A percentile compares a stretch with the other conserved stretches of the same genome.
phyloP scores from a whole-genome alignment of 2,888 invertebrate species.

The Leucania comma region DNA sequence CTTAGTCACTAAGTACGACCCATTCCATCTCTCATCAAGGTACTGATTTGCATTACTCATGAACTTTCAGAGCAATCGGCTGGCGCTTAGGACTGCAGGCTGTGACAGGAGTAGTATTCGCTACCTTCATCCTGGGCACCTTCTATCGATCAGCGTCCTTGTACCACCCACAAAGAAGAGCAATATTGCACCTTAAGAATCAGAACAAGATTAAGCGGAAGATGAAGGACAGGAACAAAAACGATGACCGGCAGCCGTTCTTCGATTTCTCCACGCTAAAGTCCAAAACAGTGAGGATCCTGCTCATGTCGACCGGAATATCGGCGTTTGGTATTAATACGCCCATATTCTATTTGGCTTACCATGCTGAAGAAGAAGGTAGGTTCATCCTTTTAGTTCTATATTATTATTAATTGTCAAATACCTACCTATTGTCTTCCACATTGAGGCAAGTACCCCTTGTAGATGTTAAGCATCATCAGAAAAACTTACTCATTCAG shows the following conservation, averaged over 20 bases:
- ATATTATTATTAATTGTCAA: background rate
- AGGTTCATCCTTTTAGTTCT: conserved; percentile 33
- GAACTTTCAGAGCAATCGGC: conserved; percentile 92
- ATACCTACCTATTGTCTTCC: background rate
- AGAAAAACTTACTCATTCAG: too few relatives aligned
- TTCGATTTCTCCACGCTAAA: conserved; percentile 96
- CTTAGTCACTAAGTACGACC: too few relatives aligned
- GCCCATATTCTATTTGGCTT: conserved; percentile 95
- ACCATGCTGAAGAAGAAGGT: conserved; percentile 95
- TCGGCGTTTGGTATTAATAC: conserved; percentile 96
- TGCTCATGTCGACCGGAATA: conserved; percentile 95
- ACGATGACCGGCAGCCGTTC: conserved; percentile 95
- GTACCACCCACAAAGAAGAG: conserved; percentile 96
- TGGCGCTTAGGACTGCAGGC: conserved; percentile 96
- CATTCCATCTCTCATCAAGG: too few relatives aligned
- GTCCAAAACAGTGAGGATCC: conserved; percentile 95
- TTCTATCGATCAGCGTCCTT: conserved; percentile 97
- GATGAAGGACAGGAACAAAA: conserved; percentile 94
- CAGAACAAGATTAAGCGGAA: conserved; percentile 94
- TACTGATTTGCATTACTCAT: background rate
- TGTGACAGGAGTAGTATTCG: conserved; percentile 95
- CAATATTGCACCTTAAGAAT: conserved; percentile 96
- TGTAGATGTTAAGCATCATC: background rate
- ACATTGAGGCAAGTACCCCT: background rate
- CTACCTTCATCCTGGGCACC: conserved; percentile 96